These are phyloP conservation scores for Pogonognathellus flavescens DNA, from an alignment of 1,140 invertebrate species.

Conservation along the genomic window DNA sequence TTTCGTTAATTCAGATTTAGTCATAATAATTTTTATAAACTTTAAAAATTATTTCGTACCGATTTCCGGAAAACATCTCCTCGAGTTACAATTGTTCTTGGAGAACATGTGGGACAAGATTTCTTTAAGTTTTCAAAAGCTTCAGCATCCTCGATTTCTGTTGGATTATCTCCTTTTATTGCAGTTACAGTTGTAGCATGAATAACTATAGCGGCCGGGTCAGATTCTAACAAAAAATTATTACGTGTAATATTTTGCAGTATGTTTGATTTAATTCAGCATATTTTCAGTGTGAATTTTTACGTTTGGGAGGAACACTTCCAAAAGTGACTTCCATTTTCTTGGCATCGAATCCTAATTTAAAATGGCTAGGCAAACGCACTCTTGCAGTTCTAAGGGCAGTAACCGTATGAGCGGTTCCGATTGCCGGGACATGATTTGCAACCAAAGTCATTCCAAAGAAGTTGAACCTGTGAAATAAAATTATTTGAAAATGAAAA, in stretches of 20 bases:
- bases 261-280: background rate
- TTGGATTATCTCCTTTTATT: slow-evolving; percentile 45
- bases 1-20: background rate
- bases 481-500: background rate
- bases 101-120: slow-evolving; percentile 58
- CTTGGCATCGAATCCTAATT: slow-evolving; percentile 37
- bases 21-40: background rate
- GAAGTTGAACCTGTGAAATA: slow-evolving; percentile 40
- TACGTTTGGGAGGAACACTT: slow-evolving; percentile 22
- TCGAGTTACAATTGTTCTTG: slow-evolving; percentile 40
- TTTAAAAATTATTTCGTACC: slow-evolving; percentile 4
- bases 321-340: slow-evolving; percentile 23
- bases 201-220: slow-evolving; percentile 42
- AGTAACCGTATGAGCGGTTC: slow-evolving; percentile 36
- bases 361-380: slow-evolving; percentile 6
- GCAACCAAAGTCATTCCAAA: slow-evolving; percentile 55
- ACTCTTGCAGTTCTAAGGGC: slow-evolving; percentile 48
- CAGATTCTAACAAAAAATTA: slow-evolving; percentile 37
- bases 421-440: slow-evolving; percentile 62
- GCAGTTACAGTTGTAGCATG: slow-evolving; percentile 60
- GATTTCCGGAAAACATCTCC: slow-evolving; percentile 58
- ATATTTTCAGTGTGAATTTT: background rate
- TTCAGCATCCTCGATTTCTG: slow-evolving; percentile 28
- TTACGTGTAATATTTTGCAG: background rate
- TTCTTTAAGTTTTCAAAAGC: slow-evolving; percentile 36